Evolutionary conservation across 2,888 invertebrate species (phyloP), one percentile per base, ranked within the genome.

Genomic region (Pemphredon lugubris): DNA sequence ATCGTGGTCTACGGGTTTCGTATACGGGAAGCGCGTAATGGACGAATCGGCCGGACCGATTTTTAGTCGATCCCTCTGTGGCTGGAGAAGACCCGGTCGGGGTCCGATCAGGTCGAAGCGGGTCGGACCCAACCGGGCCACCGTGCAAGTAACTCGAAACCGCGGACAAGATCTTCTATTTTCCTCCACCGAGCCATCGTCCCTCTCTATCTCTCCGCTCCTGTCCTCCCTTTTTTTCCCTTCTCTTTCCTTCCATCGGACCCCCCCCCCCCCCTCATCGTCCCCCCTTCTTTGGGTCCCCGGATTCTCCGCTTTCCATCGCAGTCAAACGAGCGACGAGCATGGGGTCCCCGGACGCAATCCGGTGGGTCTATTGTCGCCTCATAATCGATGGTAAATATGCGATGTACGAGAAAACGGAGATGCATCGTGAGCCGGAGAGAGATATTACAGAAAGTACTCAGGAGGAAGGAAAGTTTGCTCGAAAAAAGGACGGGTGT

Each of bases 361-460:
- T 81, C 84, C 82, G 81, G 82, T 83, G 79, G 85, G 85, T 84
- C 86, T 85, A 86, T 86, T 83, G 85, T 86, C 83, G 83, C 83
- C 83, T 86, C 79, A 83, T 86, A 86, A 86, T 86, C 86, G 84
- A 86, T 85, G 84, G 83, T 86, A 85, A 86, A 84, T 85, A 85
- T 80, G 75, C 82, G 68, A 55, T 34, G 58, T 45, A 21, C 47
- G 23, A 37, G 42, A 42, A 39, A 57, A 14, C 21, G 40, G 21
- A 16, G 20, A n/a, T n/a, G n/a, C n/a, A n/a, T 16, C 44, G 18
- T 11, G 7, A 44, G 23, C 14, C 34, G 50, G 21, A 14, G 0
- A 42, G 14, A 34, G 37, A 14, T 14, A 44, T 4, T 30, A 39
- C 40, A 57, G 50, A 58, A 42, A 34, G 63, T 3, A 26, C n/a